phyloP scores from a whole-genome alignment of 1,140 invertebrate species.

The Diprion similis region DNA sequence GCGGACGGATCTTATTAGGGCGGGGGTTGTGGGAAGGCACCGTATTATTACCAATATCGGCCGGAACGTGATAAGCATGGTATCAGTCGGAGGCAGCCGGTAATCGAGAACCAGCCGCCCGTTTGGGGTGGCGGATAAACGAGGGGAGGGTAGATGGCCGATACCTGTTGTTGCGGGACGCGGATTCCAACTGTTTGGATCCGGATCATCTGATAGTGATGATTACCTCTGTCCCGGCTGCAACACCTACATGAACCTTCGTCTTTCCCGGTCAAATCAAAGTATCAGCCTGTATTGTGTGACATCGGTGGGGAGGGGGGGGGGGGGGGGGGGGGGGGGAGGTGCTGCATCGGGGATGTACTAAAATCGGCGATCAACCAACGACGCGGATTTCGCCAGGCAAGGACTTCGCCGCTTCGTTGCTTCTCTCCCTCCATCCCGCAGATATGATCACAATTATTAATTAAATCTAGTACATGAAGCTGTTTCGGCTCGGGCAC shows the following conservation, averaged over 20 bases:
- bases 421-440: constrained; percentile 20
- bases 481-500: constrained; percentile 41
- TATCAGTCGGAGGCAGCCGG: neutral
- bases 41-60: constrained; percentile 2
- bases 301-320: neutral
- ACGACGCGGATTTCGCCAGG: constrained; percentile 38
- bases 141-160: neutral
- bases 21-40: neutral
- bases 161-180: neutral
- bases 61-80: constrained; percentile 7
- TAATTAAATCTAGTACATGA: constrained; percentile 53
- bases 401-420: constrained; percentile 35
- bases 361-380: neutral
- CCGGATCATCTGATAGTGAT: neutral
- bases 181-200: neutral
- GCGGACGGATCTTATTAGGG: too few species aligned
- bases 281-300: constrained; percentile 31
- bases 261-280: constrained; percentile 42
- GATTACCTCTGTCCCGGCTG: neutral
- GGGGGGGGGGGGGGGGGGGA: too few species aligned
- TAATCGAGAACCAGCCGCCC: neutral
- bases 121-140: neutral
- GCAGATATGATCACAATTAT: constrained; percentile 51
- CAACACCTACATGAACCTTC: too few species aligned
- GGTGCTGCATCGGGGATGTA: neutral